Percentiles rank a stretch among this genome's conserved stretches.
Evolutionary conservation across 1,140 invertebrate genomes (phyloP).

Genomic region (Drosophila kohkoa): DNA sequence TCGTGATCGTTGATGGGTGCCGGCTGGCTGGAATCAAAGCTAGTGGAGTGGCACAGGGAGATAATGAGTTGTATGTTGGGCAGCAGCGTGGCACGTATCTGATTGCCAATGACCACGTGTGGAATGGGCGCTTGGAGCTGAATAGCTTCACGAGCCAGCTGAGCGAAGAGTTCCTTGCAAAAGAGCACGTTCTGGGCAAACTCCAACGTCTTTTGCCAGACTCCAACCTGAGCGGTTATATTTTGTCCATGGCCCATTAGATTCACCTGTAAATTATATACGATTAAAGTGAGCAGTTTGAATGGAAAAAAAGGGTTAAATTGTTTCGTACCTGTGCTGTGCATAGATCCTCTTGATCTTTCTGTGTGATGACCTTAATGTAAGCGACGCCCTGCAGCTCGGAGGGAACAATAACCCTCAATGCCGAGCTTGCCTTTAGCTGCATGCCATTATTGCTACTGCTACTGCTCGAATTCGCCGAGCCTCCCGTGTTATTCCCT

Average conservation of each 20-base stretch:
- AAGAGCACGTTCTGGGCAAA: conserved; percentile 98
- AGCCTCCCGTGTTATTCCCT: conserved; percentile 68
- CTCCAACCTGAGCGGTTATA: conserved; percentile 88
- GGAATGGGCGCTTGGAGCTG: conserved; percentile 96
- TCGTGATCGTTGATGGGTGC: conserved; percentile 93
- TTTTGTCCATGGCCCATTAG: conserved; percentile 88
- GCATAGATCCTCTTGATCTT: conserved; percentile 94
- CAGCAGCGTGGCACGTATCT: conserved; percentile 97
- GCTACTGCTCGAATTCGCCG: conserved; percentile 55
- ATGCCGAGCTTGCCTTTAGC: conserved; percentile 90
- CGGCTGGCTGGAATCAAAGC: conserved; percentile 88
- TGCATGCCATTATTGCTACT: conserved; percentile 72
- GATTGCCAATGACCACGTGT: conserved; percentile 98
- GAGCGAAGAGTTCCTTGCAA: conserved; percentile 98
- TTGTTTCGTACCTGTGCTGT: conserved; percentile 85
- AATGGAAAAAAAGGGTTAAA: too few relatives aligned
- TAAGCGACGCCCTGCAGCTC: conserved; percentile 98
- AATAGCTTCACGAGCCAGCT: conserved; percentile 97
- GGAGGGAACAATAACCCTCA: conserved; percentile 95
- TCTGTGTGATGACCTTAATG: conserved; percentile 97
- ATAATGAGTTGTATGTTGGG: conserved; percentile 96
- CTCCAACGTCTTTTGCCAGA: conserved; percentile 98
- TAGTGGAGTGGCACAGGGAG: conserved; percentile 91
- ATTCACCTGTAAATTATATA: conserved; percentile 85
- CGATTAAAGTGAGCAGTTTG: too few relatives aligned